phyloP scores from a whole-genome alignment of 2,113 vertebrate genomes.

The Setophaga petechia region DNA sequence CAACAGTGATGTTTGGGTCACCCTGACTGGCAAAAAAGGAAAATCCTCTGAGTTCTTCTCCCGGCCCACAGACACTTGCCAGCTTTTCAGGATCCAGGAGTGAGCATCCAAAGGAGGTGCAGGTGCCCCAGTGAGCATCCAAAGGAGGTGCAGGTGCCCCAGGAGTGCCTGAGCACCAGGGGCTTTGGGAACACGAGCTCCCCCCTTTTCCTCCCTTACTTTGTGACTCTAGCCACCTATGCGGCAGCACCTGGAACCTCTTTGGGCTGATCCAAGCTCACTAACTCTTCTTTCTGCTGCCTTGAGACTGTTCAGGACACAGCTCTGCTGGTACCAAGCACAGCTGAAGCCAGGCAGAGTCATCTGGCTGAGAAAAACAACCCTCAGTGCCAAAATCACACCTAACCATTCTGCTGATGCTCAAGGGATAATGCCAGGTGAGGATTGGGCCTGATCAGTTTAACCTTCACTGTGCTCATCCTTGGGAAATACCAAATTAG shows the following conservation, averaged over 20 bases:
- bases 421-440: not conserved
- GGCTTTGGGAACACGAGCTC: not conserved
- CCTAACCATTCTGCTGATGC: not conserved
- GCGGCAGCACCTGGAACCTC: not conserved
- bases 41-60: not conserved
- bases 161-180: rapidly evolving
- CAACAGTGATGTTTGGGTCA: not conserved
- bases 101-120: not conserved
- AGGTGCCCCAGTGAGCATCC: too few species aligned
- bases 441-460: not conserved
- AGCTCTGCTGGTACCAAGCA: not conserved
- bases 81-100: not conserved
- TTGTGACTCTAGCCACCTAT: not conserved
- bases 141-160: not conserved
- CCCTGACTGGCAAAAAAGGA: not conserved
- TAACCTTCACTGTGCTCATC: not conserved
- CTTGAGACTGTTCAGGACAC: not conserved
- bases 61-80: not conserved
- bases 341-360: rapidly evolving
- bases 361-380: not conserved
- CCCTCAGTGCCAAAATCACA: not conserved
- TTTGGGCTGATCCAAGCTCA: not conserved
- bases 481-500: not conserved
- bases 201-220: not conserved
- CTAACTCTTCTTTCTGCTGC: not conserved